Conservation (phyloP, 2,888 invertebrate species). For the Clistopyga incitator region DNA sequence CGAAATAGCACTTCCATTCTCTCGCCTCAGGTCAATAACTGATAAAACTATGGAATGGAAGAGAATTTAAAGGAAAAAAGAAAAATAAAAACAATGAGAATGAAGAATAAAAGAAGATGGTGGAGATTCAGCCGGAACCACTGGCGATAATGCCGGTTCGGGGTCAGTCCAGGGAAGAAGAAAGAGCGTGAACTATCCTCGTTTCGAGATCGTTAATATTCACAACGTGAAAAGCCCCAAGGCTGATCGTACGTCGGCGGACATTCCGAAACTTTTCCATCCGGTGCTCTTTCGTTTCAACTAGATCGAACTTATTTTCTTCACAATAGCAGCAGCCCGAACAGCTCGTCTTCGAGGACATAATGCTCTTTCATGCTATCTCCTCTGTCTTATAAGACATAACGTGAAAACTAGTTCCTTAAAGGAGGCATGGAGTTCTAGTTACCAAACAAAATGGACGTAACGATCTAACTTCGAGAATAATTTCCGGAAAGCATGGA, state of each 20-base stretch:
- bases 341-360: background rate
- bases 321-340: slow-evolving; percentile 16
- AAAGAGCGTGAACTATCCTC: slow-evolving; percentile 45
- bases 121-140: background rate
- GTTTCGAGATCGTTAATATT: slow-evolving; percentile 64
- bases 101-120: slow-evolving; percentile 15
- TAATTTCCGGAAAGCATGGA: background rate
- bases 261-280: slow-evolving; percentile 66
- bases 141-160: slow-evolving; percentile 53
- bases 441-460: background rate
- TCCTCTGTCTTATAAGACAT: background rate
- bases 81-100: slow-evolving; percentile 15
- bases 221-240: slow-evolving; percentile 65
- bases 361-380: background rate
- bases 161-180: slow-evolving; percentile 58
- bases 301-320: slow-evolving; percentile 51
- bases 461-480: background rate
- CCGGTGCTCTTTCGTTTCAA: slow-evolving; percentile 42
- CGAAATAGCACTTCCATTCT: slow-evolving; percentile 23
- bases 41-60: slow-evolving; percentile 1
- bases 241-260: slow-evolving; percentile 60
- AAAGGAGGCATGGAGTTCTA: background rate
- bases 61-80: slow-evolving; percentile 9
- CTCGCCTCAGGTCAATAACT: slow-evolving; percentile 37
- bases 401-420: background rate